These are phyloP conservation scores for Betta splendens DNA, from an alignment of 2,797 vertebrate species.

Conservation along the genomic window DNA sequence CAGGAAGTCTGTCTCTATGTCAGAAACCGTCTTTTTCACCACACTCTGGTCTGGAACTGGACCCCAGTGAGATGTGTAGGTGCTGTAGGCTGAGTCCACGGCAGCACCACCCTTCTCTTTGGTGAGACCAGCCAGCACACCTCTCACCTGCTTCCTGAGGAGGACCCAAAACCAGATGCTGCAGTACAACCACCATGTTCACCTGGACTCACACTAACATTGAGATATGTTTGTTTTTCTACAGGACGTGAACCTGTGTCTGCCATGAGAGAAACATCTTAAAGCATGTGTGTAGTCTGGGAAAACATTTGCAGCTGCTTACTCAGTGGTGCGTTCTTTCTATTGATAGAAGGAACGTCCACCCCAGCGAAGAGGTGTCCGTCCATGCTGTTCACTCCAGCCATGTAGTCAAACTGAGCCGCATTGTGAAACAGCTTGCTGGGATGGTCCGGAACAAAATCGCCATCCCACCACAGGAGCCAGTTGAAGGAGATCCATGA, in stretches of 20 bases:
- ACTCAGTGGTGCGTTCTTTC: slow-evolving; percentile 66
- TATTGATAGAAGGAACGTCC: slow-evolving; percentile 83
- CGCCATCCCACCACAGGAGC: slow-evolving; percentile 85
- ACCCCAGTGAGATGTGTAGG: slow-evolving; percentile 82
- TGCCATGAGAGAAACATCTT: no score
- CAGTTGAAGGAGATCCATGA: slow-evolving; percentile 79
- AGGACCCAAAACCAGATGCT: no score
- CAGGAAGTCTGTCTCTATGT: slow-evolving; percentile 83
- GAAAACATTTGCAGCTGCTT: no score
- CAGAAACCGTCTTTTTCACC: slow-evolving; percentile 84
- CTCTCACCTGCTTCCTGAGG: slow-evolving; percentile 73
- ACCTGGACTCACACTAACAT: no score
- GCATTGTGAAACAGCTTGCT: slow-evolving; percentile 81
- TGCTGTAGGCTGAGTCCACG: slow-evolving; percentile 40
- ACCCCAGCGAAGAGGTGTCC: slow-evolving; percentile 85
- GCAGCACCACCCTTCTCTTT: slow-evolving; percentile 70
- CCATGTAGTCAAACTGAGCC: slow-evolving; percentile 85
- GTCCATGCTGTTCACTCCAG: slow-evolving; percentile 86
- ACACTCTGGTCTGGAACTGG: slow-evolving; percentile 55
- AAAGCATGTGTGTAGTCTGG: no score
- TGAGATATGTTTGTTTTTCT: no score
- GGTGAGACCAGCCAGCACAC: slow-evolving; percentile 76
- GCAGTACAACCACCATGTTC: no score
- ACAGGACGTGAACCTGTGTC: no score
- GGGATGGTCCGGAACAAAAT: slow-evolving; percentile 85